Conservation (phyloP, 2,797 vertebrate genomes). For the Sandelia bainsii region DNA sequence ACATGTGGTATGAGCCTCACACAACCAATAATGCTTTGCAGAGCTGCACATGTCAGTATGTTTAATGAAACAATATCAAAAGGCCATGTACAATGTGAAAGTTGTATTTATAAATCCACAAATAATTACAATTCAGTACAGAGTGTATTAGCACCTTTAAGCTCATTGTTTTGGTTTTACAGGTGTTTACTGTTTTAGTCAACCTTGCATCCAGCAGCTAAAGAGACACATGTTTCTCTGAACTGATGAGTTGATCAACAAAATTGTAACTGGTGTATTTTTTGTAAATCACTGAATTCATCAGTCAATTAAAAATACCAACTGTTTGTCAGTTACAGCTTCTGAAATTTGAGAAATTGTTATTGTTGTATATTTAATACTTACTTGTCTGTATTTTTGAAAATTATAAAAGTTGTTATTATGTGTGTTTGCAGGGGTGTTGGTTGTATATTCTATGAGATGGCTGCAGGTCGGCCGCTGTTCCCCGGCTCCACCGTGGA, state of each 20-base stretch:
- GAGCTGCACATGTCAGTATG: background rate
- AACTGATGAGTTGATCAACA: no score
- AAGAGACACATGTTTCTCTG: no score
- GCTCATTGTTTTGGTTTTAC: background rate
- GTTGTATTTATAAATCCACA: background rate
- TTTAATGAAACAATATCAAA: background rate
- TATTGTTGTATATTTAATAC: no score
- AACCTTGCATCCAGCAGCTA: no score
- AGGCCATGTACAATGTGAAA: background rate
- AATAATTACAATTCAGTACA: no score
- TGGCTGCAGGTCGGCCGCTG: slow-evolving; percentile 97
- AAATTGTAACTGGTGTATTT: no score
- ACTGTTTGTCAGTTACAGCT: no score
- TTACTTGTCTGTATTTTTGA: no score
- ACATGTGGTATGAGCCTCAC: slow-evolving; percentile 90
- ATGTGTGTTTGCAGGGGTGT: slow-evolving; percentile 65
- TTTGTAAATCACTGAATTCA: no score
- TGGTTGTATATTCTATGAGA: slow-evolving; percentile 96
- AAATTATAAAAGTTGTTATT: background rate
- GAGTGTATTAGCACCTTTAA: background rate
- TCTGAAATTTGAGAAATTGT: no score
- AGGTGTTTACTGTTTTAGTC: no score
- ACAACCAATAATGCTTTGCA: background rate
- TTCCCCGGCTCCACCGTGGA: slow-evolving; percentile 99
- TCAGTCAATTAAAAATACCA: no score